Percentiles rank a stretch among this genome's conserved stretches.
These are phyloP conservation scores for Netelia melanura DNA, from an alignment of 2,888 invertebrate genomes.

Conservation along the genomic window DNA sequence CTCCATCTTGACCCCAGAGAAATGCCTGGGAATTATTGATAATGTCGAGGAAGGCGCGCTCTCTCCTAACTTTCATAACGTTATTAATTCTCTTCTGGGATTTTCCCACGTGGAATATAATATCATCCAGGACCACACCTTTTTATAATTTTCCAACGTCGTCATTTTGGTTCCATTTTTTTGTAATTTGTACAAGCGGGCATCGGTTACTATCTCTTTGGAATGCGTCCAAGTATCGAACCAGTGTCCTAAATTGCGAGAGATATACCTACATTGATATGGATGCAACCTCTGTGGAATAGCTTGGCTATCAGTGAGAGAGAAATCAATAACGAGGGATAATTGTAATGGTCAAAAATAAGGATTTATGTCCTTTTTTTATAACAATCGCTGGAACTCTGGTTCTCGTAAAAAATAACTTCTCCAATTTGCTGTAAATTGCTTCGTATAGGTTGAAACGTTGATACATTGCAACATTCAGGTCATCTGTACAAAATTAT, in stretches of 20 bases:
- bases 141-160: slow-evolving; percentile 9
- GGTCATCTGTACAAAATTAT: too few relatives aligned
- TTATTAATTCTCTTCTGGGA: slow-evolving; percentile 47
- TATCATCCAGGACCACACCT: slow-evolving; percentile 9
- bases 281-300: background rate
- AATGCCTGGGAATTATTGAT: slow-evolving; percentile 65
- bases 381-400: too few relatives aligned
- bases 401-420: too few relatives aligned
- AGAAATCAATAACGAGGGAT: background rate
- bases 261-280: background rate
- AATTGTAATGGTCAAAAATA: background rate
- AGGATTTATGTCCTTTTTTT: background rate
- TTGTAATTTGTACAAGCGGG: slow-evolving; percentile 6
- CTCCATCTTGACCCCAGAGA: slow-evolving; percentile 25
- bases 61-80: slow-evolving; percentile 42
- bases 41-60: slow-evolving; percentile 30
- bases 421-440: background rate
- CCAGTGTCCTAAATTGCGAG: slow-evolving; percentile 44
- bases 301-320: background rate
- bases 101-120: slow-evolving; percentile 4
- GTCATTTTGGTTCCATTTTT: background rate
- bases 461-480: background rate
- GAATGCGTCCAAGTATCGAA: slow-evolving; percentile 59
- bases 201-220: slow-evolving; percentile 35
- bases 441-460: background rate